Evolutionary conservation across 2,797 vertebrate genomes (phyloP), one percentile per base, ranked within the genome.

Genomic region (Coregonus ussuriensis): DNA sequence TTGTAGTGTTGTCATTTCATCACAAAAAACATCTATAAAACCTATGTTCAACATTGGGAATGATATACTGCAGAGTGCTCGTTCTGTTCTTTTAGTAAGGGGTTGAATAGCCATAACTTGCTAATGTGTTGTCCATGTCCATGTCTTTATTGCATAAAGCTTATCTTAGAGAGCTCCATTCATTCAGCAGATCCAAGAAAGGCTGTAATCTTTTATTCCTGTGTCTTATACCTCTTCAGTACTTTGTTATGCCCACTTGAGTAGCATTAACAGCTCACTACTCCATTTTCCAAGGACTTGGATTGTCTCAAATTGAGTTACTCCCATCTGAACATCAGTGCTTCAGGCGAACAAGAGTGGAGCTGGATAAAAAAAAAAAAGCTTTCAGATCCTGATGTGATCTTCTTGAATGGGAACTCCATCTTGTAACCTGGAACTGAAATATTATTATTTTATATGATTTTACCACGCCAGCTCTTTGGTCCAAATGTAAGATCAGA

Each of bases 281-380:
- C 85, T 93, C 93, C 93, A 95, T 95, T 95, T 93, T 89, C 90
- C 91, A 85, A 87, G 91, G 92, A 90, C 92, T 92, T 91, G 89
- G 92, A 94, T 94, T 93, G 93, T 94, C 93, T 94, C 92, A 94
- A 94, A 95, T 91, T 90, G 90, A 94, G 94, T 94, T 94, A 94
- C 91, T 91, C 92, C 89, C 93, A 94, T 94, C 93, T 90, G 91
- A 91, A 91, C 91, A 91, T 91, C 88, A 65, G 87, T 84, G 91
- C 93, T 93, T 91, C 89, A 84, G 93, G 94, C 93, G 84, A 91
- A 88, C 88, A 88, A 85, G 89, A 94, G 89, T 91, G 91, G 85
- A 86, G 41, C 41, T 47, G 87, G 88, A 85, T 91, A 66, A 72
- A 47, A 47, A 72, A 47, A 47, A 47, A 90, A 88, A 92, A 86